These are phyloP conservation scores for Tetranychus truncatus DNA, from an alignment of 2,888 invertebrate species.

Conservation along the genomic window DNA sequence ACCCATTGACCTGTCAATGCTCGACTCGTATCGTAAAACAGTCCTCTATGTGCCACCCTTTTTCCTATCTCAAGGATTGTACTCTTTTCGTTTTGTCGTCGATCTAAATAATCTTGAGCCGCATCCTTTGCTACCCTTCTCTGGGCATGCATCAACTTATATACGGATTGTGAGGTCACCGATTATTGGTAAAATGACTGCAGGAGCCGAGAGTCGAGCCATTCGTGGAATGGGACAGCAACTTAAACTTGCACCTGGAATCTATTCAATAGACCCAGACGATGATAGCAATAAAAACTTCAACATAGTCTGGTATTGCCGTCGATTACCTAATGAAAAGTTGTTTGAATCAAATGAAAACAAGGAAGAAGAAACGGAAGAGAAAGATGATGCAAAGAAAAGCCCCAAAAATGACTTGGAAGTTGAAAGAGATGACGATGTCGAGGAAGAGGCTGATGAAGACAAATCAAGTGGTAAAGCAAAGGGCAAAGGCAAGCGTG, in stretches of 20 bases:
- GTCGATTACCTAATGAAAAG: slow-evolving; percentile 27
- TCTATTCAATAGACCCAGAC: slow-evolving; percentile 34
- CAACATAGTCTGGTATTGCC: slow-evolving; percentile 28
- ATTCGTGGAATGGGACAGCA: slow-evolving; percentile 28
- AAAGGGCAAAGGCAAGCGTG: slow-evolving; percentile 8
- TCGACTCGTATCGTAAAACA: slow-evolving; percentile 27
- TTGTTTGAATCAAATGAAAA: slow-evolving; percentile 25
- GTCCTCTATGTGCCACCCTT: slow-evolving; percentile 29
- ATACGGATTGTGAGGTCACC: slow-evolving; percentile 30
- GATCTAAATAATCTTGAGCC: slow-evolving; percentile 27
- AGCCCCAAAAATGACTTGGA: too few species aligned
- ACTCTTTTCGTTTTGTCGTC: slow-evolving; percentile 31
- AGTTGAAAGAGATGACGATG: slow-evolving; percentile 24
- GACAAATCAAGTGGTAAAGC: slow-evolving; percentile 21
- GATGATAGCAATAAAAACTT: slow-evolving; percentile 28
- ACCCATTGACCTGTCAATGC: slow-evolving; percentile 26
- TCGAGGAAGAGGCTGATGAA: slow-evolving; percentile 16
- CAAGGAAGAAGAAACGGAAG: slow-evolving; percentile 21
- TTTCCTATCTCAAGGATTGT: slow-evolving; percentile 31
- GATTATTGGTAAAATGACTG: slow-evolving; percentile 30
- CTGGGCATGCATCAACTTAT: slow-evolving; percentile 27
- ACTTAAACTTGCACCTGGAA: slow-evolving; percentile 30
- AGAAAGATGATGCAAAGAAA: slow-evolving; percentile 17
- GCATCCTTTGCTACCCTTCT: slow-evolving; percentile 23
- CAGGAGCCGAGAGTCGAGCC: slow-evolving; percentile 29